Base-by-base conservation (phyloP, 2,113 vertebrate genomes). In the Eidolon helvum region DNA sequence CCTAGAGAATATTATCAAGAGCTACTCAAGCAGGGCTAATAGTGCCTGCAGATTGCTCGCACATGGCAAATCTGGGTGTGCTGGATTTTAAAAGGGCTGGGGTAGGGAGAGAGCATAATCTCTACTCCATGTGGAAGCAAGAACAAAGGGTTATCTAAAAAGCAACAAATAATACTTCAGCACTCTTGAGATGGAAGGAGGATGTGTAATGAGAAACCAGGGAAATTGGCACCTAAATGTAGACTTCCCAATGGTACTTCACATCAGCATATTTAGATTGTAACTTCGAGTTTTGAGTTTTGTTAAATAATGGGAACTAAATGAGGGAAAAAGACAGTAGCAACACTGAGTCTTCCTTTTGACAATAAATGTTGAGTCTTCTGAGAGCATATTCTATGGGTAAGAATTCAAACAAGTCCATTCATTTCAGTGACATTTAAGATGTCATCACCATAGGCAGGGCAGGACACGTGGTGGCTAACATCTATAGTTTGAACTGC, bases 1-100 rank as follows among this genome's bases (percentile, higher is more conserved):
- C 98, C 98, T 88, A 92, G 97, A 0, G 98, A 98, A 98, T 97
- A 94, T 98, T 98, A 97, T 97, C 97, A 98, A 98, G 98, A 98
- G 97, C 96, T 97, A 96, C 96, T 98, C 98, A 98, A 98, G 98
- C 98, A 95, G 96, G 97, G 98, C 97, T 98, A 98, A 99, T 98
- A 94, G 97, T 78, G 97, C 97, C 97, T 98, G 98, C 98, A 97
- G 98, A 98, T 66, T 97, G 95, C 97, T 98, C 98, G 97, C 98
- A 99, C 98, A 98, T 96, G 97, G 98, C 97, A 98, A 96, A 95
- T 26, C 83, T 59, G 92, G 82, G 96, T 95, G 80, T 96, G 97
- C 79, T 97, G 97, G 97, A 95, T 98, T 97, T 97, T 97, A 95
- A 98, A 98, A 98, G 69, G 92, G 71, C 91, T 98, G 97, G 98